phyloP scores from a whole-genome alignment of 2,797 vertebrate species.

The Echeneis naucrates region DNA sequence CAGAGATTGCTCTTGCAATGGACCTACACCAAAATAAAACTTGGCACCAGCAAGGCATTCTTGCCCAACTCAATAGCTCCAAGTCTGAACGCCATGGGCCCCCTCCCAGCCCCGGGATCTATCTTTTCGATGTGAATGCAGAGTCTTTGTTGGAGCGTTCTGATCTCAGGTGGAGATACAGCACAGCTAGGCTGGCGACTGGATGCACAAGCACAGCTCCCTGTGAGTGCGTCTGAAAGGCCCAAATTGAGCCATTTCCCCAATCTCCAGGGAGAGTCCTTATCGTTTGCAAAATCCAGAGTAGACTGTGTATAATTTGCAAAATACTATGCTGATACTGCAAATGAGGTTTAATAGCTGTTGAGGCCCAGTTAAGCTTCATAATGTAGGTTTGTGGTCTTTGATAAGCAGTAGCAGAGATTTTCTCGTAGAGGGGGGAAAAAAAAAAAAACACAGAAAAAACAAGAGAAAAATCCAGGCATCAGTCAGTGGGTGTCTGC shows the following conservation, averaged over 20 bases:
- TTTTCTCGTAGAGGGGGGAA: constrained; percentile 51
- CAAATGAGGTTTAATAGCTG: constrained; percentile 87
- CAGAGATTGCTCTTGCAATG: constrained; percentile 84
- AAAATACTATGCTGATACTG: constrained; percentile 84
- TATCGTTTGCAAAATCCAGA: constrained; percentile 81
- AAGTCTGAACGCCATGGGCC: constrained; percentile 63
- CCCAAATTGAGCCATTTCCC: constrained; percentile 83
- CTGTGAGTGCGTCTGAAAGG: constrained; percentile 78
- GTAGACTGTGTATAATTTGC: constrained; percentile 83
- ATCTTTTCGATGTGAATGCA: constrained; percentile 74
- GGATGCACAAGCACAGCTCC: constrained; percentile 68
- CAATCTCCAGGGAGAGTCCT: constrained; percentile 71
- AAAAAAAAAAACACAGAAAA: constrained; percentile 22
- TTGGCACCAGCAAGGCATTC: constrained; percentile 79
- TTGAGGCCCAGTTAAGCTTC: constrained; percentile 79
- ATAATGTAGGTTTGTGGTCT: constrained; percentile 75
- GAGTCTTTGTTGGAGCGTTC: constrained; percentile 78
- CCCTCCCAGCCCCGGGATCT: constrained; percentile 56
- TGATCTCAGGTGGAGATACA: constrained; percentile 84
- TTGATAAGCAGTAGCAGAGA: constrained; percentile 77
- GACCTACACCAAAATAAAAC: constrained; percentile 86
- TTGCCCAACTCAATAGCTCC: constrained; percentile 70
- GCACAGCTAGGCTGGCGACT: constrained; percentile 59
- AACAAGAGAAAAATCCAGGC: constrained; percentile 53
- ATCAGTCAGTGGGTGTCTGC: constrained; percentile 71